Percentiles rank a stretch among this genome's conserved stretches.
Evolutionary conservation across 2,888 invertebrate genomes (phyloP).

Genomic region (Petrophora chlorosata): DNA sequence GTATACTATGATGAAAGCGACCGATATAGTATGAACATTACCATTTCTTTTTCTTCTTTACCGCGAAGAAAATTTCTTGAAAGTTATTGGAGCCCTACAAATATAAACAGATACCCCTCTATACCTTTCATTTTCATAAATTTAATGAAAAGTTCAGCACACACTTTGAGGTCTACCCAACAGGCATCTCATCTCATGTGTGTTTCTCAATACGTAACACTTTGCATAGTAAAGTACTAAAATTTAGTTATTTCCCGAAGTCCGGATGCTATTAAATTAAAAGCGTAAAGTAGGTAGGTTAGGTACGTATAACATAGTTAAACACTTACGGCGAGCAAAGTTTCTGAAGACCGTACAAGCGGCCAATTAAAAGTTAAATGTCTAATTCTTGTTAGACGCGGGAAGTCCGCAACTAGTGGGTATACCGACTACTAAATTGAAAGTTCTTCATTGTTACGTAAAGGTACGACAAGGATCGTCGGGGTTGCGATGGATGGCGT

Average conservation of each 20-base stretch:
- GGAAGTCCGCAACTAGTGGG: slow-evolving; percentile 73
- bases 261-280: slow-evolving; percentile 40
- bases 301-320: slow-evolving; percentile 69
- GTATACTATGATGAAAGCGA: no score
- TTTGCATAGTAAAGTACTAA: neutral
- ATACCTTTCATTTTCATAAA: no score
- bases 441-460: slow-evolving; percentile 62
- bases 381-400: slow-evolving; percentile 80
- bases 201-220: no score
- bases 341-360: slow-evolving; percentile 80
- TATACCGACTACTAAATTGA: slow-evolving; percentile 54
- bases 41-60: no score
- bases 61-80: no score
- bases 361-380: slow-evolving; percentile 83
- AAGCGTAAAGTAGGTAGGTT: slow-evolving; percentile 41
- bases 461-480: slow-evolving; percentile 52
- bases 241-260: slow-evolving; percentile 14
- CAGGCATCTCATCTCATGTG: no score
- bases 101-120: no score
- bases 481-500: slow-evolving; percentile 35
- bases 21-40: no score
- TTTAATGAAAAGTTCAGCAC: no score
- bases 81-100: no score
- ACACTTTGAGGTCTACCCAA: no score
- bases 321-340: slow-evolving; percentile 75